Evolutionary conservation across 2,888 invertebrate species (phyloP).

Genomic region (Drosophila yooni): DNA sequence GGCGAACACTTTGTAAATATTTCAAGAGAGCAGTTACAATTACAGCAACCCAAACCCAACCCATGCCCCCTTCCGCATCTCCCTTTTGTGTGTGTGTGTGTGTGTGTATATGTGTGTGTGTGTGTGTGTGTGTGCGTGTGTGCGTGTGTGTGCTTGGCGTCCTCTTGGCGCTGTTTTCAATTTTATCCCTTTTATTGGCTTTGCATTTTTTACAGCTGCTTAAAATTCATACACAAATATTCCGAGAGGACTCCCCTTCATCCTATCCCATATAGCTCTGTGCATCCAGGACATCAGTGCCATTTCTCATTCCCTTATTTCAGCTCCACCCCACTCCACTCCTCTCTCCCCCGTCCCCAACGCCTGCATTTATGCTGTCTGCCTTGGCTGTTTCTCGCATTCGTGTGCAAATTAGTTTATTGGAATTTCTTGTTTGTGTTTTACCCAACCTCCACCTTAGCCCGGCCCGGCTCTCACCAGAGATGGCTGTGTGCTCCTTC

Average conservation of each 20-base stretch:
- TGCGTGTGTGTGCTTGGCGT: conserved; percentile 25
- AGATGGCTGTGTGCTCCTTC: neutral
- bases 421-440: conserved; percentile 78
- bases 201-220: conserved; percentile 68
- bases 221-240: conserved; percentile 78
- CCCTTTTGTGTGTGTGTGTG: conserved; percentile 5
- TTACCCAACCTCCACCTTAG: conserved; percentile 18
- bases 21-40: conserved; percentile 73
- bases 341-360: too few species aligned
- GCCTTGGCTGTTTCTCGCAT: conserved; percentile 51
- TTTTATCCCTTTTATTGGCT: conserved; percentile 79
- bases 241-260: conserved; percentile 32
- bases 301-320: neutral
- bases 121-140: conserved; percentile 19
- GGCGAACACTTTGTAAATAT: conserved; percentile 61
- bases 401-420: conserved; percentile 83
- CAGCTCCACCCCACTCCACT: too few species aligned
- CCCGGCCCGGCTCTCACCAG: neutral
- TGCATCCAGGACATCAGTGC: conserved; percentile 14
- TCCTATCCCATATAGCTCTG: neutral
- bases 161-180: conserved; percentile 63
- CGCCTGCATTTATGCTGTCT: conserved; percentile 40
- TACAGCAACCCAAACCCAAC: conserved; percentile 43
- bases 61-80: neutral
- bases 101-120: conserved; percentile 10